Percentiles rank a stretch among this genome's conserved stretches.
These are phyloP conservation scores for Drosophila sordidula DNA, from an alignment of 2,888 invertebrate genomes.

Conservation along the genomic window DNA sequence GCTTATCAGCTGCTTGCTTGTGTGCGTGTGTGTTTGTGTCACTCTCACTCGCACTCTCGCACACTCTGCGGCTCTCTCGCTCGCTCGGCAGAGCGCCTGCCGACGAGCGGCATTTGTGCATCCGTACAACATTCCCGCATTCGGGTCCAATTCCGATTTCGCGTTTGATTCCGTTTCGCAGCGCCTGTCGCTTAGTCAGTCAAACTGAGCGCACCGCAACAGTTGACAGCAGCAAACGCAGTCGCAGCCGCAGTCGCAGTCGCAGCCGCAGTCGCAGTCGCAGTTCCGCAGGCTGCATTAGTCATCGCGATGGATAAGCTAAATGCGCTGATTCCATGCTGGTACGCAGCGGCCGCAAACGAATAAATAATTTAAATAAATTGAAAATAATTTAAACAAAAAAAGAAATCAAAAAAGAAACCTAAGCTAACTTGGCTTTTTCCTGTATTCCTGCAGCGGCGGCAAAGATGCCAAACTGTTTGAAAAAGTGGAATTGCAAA, in stretches of 20 bases:
- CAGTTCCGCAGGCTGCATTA: conserved; percentile 54
- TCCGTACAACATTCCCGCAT: conserved; percentile 13
- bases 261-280: conserved; percentile 3
- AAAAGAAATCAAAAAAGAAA: background rate
- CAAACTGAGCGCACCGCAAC: conserved; percentile 12
- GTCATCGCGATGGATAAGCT: conserved; percentile 69
- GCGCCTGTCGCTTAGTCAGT: conserved; percentile 43
- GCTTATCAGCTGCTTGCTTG: conserved; percentile 66
- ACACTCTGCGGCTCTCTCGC: background rate
- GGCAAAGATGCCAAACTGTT: conserved; percentile 76
- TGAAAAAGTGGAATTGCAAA: conserved; percentile 67
- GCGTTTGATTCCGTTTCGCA: conserved; percentile 25
- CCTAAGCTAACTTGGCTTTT: background rate
- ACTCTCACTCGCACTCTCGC: conserved; percentile 1
- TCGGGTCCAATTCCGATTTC: conserved; percentile 30
- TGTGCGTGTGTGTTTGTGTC: conserved; percentile 7
- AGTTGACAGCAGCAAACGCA: conserved; percentile 22
- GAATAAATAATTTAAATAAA: too few species aligned
- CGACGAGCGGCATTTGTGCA: conserved; percentile 38
- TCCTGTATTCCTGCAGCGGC: conserved; percentile 51
- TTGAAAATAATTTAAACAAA: too few species aligned
- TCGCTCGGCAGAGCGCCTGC: conserved; percentile 21
- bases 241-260: conserved; percentile 15
- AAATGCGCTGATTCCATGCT: conserved; percentile 67
- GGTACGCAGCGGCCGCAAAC: conserved; percentile 38